Percentiles rank a stretch among this genome's conserved stretches.
phyloP scores from a whole-genome alignment of 2,113 vertebrate species.

The Cololabis saira region DNA sequence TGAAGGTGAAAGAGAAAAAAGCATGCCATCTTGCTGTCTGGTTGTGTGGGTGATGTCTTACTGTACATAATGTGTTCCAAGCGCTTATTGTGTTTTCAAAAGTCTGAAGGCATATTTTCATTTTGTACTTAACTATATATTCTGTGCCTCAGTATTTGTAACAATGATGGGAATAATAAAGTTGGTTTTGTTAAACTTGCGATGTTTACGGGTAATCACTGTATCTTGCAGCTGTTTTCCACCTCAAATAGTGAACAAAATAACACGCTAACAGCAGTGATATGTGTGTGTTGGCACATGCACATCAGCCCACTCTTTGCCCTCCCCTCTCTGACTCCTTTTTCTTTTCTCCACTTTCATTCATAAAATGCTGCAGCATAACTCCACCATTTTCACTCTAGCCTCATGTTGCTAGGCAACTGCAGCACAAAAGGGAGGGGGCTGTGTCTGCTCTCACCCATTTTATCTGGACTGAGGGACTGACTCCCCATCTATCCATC shows the following conservation, averaged over 20 bases:
- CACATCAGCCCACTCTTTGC: constrained; percentile 15
- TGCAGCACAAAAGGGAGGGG: constrained; percentile 46
- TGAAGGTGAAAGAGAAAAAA: background rate
- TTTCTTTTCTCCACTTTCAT: constrained; percentile 68
- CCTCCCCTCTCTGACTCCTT: constrained; percentile 31
- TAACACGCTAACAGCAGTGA: constrained; percentile 11
- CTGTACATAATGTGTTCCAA: constrained; percentile 59
- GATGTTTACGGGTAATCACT: background rate
- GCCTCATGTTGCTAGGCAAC: constrained; percentile 74
- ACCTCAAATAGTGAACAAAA: constrained; percentile 2
- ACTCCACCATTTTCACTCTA: constrained; percentile 70
- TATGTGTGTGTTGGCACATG: background rate
- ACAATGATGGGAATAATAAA: constrained; percentile 54
- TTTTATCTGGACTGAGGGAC: constrained; percentile 51
- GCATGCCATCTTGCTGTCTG: background rate
- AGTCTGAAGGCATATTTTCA: constrained; percentile 10
- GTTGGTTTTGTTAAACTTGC: constrained; percentile 37
- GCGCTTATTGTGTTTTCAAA: constrained; percentile 38
- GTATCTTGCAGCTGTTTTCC: constrained; percentile 13
- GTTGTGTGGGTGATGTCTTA: constrained; percentile 21
- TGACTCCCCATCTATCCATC: constrained; percentile 45
- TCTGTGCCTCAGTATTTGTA: constrained; percentile 47
- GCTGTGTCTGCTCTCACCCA: constrained; percentile 52
- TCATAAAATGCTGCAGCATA: constrained; percentile 79
- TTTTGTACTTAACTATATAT: constrained; percentile 56